phyloP scores from a whole-genome alignment of 2,113 vertebrate species.

The Chionomys nivalis region DNA sequence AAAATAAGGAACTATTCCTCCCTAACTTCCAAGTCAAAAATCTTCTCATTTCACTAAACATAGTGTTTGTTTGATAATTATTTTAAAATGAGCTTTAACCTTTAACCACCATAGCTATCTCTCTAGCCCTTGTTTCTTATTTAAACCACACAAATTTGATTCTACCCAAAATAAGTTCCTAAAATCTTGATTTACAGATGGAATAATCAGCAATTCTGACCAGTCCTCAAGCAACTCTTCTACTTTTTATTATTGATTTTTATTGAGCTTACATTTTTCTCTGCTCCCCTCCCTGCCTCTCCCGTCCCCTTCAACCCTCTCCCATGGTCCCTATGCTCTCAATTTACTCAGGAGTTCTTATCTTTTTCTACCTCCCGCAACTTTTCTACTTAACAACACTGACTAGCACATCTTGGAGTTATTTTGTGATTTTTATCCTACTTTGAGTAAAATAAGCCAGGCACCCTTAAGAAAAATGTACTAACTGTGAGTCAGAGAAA shows the following conservation, averaged over 20 bases:
- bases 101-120: background rate
- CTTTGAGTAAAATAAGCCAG: background rate
- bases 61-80: background rate
- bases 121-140: background rate
- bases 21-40: background rate
- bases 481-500: background rate
- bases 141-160: background rate
- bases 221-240: background rate
- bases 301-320: too few species aligned
- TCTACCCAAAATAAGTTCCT: background rate
- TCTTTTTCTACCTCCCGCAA: background rate
- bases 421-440: slow-evolving; percentile 35
- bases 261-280: too few species aligned
- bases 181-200: background rate
- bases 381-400: background rate
- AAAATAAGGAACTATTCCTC: background rate
- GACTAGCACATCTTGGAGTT: background rate
- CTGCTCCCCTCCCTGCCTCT: too few species aligned
- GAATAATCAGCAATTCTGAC: background rate
- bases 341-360: too few species aligned
- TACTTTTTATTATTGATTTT: background rate
- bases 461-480: background rate
- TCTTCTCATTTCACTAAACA: slow-evolving; percentile 43
- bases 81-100: background rate
- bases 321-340: too few species aligned